These are phyloP conservation scores for Hippoglossus stenolepis DNA, from an alignment of 2,113 vertebrate species.

Conservation along the genomic window DNA sequence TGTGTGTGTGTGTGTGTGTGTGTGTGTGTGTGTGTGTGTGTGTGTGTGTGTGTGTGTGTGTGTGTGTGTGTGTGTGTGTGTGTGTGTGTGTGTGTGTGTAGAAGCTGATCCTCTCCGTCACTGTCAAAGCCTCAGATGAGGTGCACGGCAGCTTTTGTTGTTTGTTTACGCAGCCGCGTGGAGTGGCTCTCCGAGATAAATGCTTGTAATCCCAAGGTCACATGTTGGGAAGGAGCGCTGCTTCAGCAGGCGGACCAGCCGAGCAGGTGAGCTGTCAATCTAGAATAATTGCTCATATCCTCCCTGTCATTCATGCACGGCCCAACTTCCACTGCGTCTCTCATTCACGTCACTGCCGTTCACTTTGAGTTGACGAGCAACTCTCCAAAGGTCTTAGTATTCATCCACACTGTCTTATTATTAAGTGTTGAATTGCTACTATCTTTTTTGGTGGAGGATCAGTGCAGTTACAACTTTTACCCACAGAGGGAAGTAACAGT, in stretches of 20 bases:
- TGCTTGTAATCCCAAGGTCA: slow-evolving; percentile 64
- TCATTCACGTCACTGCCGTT: not conserved
- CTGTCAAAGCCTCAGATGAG: slow-evolving; percentile 16
- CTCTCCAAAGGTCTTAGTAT: not conserved
- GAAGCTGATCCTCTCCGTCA: slow-evolving; percentile 9
- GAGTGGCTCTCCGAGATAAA: slow-evolving; percentile 48
- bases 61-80: not conserved
- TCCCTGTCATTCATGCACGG: slow-evolving; percentile 19
- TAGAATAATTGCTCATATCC: slow-evolving; percentile 26
- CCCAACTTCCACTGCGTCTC: not conserved
- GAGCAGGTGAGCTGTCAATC: slow-evolving; percentile 51
- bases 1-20: not conserved
- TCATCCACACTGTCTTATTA: not conserved
- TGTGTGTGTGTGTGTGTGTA: not conserved
- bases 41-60: not conserved
- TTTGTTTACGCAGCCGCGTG: slow-evolving; percentile 24
- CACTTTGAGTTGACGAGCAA: not conserved
- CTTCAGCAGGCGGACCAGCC: slow-evolving; percentile 51
- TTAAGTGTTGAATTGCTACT: not conserved
- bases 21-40: not conserved
- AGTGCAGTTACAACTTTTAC: not conserved
- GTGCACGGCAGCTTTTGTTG: slow-evolving; percentile 28
- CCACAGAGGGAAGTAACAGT: not conserved
- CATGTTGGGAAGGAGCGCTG: slow-evolving; percentile 48
- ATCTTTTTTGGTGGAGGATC: not conserved